Evolutionary conservation across 2,888 invertebrate genomes (phyloP), one percentile per base, ranked within the genome.

Genomic region (Gasteruption jaculator): DNA sequence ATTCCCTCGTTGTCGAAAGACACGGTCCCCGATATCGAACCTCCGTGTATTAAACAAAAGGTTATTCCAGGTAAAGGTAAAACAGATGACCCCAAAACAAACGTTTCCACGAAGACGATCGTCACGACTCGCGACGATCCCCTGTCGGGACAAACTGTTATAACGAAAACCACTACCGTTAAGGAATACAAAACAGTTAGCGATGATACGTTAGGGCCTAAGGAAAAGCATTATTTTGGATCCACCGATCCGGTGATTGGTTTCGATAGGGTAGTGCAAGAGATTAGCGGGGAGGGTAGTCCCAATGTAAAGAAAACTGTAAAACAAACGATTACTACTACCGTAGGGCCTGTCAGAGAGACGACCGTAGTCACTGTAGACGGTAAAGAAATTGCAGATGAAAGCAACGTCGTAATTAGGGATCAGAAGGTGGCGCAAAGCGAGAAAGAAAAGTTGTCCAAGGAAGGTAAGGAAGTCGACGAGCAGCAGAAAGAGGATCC

Each of bases 391-490:
- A 15, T 8, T 18, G 22, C 27, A n/a, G n/a, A n/a, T n/a, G n/a
- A n/a, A n/a, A n/a, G n/a, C n/a, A n/a, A n/a, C n/a, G 25, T 41
- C 7, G 16, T 42, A 1, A 47, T 35, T 6, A 49, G 34, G 30
- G 46, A 46, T 25, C 48, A 49, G 8, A 16, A 34, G 7, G 27
- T 22, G 14, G 46, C 45, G 19, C 46, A 52, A 4, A 63, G 60
- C 18, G 74, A 75, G 47, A 76, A 77, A 53, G 77, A 78, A 20
- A 76, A 76, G 16, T 67, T 74, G 21, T 77, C 76, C 1, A 76
- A 70, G 37, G 78, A 77, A 46, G 76, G 77, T 19, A 76, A 73
- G 51, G 78, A 77, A 57, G 63, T 77, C 20, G 77, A 77, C 8
- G 77, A 78, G 56, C 67, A 41, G 8, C 56, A 56, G 27, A 55